phyloP scores from a whole-genome alignment of 2,113 vertebrate genomes.

The Myotis yumanensis region DNA sequence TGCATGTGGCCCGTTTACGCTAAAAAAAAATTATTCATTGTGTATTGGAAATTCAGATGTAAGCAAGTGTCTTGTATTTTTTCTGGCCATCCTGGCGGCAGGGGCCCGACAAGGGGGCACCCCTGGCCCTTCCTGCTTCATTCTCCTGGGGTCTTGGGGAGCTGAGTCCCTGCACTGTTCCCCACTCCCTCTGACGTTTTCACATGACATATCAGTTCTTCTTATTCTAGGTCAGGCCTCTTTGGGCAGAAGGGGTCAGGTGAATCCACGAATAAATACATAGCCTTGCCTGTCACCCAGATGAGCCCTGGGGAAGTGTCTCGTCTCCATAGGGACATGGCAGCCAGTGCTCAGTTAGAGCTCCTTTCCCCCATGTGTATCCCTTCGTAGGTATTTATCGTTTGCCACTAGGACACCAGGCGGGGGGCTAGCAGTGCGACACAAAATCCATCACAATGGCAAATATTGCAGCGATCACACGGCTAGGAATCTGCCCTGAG shows the following conservation, averaged over 20 bases:
- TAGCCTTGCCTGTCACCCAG: neutral
- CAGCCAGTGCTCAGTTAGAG: fast-evolving
- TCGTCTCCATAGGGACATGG: neutral
- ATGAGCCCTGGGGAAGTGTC: neutral
- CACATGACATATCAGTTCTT: neutral
- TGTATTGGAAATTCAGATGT: neutral
- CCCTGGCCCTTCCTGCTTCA: neutral
- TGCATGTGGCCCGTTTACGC: neutral
- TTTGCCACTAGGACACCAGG: conserved; percentile 4
- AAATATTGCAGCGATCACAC: conserved; percentile 25
- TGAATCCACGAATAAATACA: neutral
- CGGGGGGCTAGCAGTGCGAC: neutral
- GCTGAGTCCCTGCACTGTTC: fast-evolving
- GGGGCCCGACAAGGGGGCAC: fast-evolving
- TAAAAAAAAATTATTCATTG: neutral
- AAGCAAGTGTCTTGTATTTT: neutral
- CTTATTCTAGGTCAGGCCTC: neutral
- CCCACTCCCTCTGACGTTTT: neutral
- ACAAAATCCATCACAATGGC: conserved; percentile 54
- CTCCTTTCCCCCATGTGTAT: neutral
- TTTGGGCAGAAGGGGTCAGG: neutral
- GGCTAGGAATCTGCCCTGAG: conserved; percentile 38
- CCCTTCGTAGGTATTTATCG: conserved; percentile 1
- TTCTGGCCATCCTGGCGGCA: neutral
- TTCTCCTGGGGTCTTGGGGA: neutral